These are phyloP conservation scores for Sycophaga agraensis DNA, from an alignment of 1,140 invertebrate species.

Conservation along the genomic window DNA sequence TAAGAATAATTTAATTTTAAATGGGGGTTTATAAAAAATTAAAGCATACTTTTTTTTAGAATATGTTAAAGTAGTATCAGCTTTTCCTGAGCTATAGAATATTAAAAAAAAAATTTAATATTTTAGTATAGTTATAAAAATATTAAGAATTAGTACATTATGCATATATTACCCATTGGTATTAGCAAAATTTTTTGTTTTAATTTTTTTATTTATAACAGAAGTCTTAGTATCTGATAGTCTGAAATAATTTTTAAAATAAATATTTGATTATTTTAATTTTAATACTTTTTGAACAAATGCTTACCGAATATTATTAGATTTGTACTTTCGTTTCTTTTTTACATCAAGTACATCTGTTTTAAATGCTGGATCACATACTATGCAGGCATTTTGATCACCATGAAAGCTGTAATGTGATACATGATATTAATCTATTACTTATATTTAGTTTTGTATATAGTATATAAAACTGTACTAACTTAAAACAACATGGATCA, in stretches of 20 bases:
- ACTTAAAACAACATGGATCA: conserved; percentile 26
- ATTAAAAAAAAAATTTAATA: too few species aligned
- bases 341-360: not conserved
- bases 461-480: not conserved
- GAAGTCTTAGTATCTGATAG: not conserved
- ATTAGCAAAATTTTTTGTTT: too few species aligned
- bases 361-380: conserved; percentile 19
- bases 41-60: not conserved
- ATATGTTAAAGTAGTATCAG: not conserved
- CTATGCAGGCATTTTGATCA: conserved; percentile 4
- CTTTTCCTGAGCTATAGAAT: not conserved
- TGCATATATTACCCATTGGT: too few species aligned
- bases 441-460: not conserved
- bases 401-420: conserved; percentile 23
- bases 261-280: not conserved
- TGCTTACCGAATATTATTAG: not conserved
- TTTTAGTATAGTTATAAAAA: too few species aligned
- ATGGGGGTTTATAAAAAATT: not conserved
- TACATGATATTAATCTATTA: not conserved
- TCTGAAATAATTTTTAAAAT: not conserved
- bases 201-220: not conserved
- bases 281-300: not conserved
- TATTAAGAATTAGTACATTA: too few species aligned
- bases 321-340: not conserved
- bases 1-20: too few species aligned